A percentile compares a stretch with the other conserved stretches of the same genome.
These are phyloP conservation scores for Mellilla xanthometata DNA, from an alignment of 2,888 invertebrate species.

Conservation along the genomic window DNA sequence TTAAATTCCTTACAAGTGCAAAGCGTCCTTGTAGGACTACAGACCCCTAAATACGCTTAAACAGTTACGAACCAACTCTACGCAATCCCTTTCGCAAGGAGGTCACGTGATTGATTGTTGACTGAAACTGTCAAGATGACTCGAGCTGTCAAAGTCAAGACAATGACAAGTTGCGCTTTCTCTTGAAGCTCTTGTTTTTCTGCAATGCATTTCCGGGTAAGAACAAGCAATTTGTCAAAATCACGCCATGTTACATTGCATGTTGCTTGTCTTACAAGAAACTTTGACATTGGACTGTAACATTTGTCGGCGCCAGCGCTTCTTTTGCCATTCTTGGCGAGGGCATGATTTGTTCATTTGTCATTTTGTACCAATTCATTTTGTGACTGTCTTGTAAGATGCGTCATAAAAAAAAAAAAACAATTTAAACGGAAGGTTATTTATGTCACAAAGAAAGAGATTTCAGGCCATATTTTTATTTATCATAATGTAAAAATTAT, in stretches of 20 bases:
- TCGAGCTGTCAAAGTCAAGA: constrained; percentile 8
- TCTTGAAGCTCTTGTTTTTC: constrained; percentile 14
- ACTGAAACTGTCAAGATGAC: constrained; percentile 14
- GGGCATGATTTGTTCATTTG: background rate
- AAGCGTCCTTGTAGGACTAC: too few species aligned
- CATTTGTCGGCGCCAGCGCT: constrained; percentile 10
- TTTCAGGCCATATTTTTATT: too few species aligned
- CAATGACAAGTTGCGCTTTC: constrained; percentile 17
- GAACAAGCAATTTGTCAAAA: constrained; percentile 19
- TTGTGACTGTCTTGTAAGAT: too few species aligned
- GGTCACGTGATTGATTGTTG: constrained; percentile 17
- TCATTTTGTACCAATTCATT: background rate
- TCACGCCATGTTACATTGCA: constrained; percentile 6
- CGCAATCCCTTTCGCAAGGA: constrained; percentile 3
- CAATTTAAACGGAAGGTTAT: too few species aligned
- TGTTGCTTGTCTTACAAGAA: too few species aligned
- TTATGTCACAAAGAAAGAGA: too few species aligned
- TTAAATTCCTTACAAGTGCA: too few species aligned
- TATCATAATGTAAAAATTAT: too few species aligned
- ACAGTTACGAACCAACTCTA: constrained; percentile 10
- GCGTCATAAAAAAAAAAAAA: too few species aligned
- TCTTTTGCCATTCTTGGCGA: background rate
- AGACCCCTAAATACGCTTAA: too few species aligned
- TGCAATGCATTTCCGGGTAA: constrained; percentile 10
- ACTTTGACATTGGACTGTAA: constrained; percentile 13